These are phyloP conservation scores for Sipha maydis DNA, from an alignment of 2,888 invertebrate species.

Conservation along the genomic window DNA sequence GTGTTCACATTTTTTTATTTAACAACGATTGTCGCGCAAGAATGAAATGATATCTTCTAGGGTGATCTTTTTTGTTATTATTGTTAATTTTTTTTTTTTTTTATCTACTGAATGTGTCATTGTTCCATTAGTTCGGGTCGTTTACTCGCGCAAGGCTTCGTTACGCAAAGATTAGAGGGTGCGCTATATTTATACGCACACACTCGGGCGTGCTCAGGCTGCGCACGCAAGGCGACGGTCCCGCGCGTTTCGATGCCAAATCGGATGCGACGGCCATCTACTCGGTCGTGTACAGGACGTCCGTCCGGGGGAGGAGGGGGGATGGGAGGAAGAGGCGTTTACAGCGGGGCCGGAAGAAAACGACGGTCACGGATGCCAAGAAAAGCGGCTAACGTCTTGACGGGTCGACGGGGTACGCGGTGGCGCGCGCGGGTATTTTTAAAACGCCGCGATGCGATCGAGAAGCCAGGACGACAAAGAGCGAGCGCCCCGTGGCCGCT, in stretches of 20 bases:
- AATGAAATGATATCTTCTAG: too few relatives aligned
- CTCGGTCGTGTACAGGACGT: neutral
- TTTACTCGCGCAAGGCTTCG: neutral
- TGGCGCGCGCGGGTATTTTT: neutral
- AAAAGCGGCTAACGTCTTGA: slow-evolving; percentile 13
- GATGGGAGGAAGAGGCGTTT: neutral
- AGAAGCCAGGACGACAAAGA: neutral
- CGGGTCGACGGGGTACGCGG: neutral
- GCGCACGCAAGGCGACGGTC: too few relatives aligned
- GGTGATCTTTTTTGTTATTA: too few relatives aligned
- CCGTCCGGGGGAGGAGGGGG: neutral
- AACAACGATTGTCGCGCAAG: too few relatives aligned
- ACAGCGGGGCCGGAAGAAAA: slow-evolving; percentile 7
- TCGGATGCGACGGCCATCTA: slow-evolving; percentile 13
- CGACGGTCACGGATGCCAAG: slow-evolving; percentile 16
- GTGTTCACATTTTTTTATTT: too few relatives aligned
- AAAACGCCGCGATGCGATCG: neutral
- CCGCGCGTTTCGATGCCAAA: slow-evolving; percentile 22
- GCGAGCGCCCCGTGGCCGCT: neutral
- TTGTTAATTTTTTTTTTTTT: too few relatives aligned
- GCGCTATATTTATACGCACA: neutral
- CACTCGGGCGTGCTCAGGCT: neutral
- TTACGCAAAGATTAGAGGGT: neutral
- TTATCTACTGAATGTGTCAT: too few relatives aligned
- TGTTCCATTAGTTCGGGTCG: neutral